phyloP scores from a whole-genome alignment of 2,797 vertebrate species.

The Rhinogobio ventralis region DNA sequence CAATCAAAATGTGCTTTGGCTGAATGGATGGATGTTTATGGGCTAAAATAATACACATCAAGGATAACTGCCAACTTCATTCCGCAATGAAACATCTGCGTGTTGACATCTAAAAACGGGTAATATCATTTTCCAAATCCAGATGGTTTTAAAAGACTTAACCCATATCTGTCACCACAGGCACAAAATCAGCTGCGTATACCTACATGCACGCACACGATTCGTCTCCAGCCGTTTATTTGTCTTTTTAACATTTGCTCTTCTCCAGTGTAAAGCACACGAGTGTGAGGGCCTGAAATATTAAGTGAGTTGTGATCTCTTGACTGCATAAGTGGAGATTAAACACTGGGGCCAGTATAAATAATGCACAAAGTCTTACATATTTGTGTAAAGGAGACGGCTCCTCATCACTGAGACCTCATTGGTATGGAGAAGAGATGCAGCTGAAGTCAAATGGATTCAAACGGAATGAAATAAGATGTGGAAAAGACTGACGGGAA shows the following conservation, averaged over 20 bases:
- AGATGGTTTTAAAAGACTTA: conserved; percentile 62
- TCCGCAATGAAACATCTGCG: conserved; percentile 42
- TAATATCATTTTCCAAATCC: conserved; percentile 59
- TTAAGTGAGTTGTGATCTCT: conserved; percentile 67
- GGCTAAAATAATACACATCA: conserved; percentile 58
- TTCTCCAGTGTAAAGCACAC: conserved; percentile 42
- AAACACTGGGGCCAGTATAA: conserved; percentile 66
- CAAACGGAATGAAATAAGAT: conserved; percentile 56
- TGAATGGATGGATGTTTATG: conserved; percentile 64
- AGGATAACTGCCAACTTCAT: conserved; percentile 56
- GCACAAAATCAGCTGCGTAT: conserved; percentile 45
- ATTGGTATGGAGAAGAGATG: conserved; percentile 65
- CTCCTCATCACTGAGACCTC: conserved; percentile 72
- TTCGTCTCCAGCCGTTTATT: conserved; percentile 32
- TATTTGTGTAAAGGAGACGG: conserved; percentile 64
- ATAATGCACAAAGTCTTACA: conserved; percentile 69
- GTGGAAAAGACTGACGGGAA: conserved; percentile 68
- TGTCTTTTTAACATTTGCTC: conserved; percentile 44
- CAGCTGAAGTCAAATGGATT: conserved; percentile 67
- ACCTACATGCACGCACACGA: conserved; percentile 31
- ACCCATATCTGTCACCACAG: conserved; percentile 50
- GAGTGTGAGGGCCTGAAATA: conserved; percentile 66
- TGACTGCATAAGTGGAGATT: conserved; percentile 69
- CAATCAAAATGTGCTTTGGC: conserved; percentile 56
- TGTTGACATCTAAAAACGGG: conserved; percentile 42